Percentiles rank a stretch among this genome's conserved stretches.
Evolutionary conservation across 1,140 invertebrate species (phyloP).

Genomic region (Eciton burchellii): DNA sequence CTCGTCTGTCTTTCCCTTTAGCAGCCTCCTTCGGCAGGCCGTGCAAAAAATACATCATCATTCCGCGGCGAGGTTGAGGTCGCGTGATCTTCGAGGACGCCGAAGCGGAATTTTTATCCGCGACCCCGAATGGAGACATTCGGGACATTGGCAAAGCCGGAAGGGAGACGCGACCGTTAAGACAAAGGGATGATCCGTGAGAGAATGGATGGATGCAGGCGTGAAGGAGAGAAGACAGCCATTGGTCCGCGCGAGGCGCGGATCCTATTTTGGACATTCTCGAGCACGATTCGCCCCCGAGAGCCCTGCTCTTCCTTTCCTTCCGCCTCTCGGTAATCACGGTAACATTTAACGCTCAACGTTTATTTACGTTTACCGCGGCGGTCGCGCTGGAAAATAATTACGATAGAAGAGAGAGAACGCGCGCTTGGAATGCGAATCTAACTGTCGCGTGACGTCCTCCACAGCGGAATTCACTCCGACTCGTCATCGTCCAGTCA

Average conservation of each 20-base stretch:
- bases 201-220: too few relatives aligned
- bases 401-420: not conserved
- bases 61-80: constrained; percentile 10
- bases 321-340: too few relatives aligned
- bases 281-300: too few relatives aligned
- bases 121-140: not conserved
- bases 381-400: not conserved
- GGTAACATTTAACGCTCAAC: too few relatives aligned
- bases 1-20: not conserved
- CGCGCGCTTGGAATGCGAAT: constrained; percentile 14
- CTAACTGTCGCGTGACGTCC: constrained; percentile 37
- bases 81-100: not conserved
- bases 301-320: too few relatives aligned
- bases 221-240: too few relatives aligned
- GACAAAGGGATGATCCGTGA: too few relatives aligned
- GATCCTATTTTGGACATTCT: too few relatives aligned
- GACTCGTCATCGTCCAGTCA: constrained; percentile 56
- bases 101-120: constrained; percentile 2
- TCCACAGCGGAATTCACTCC: constrained; percentile 42
- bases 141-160: too few relatives aligned
- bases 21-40: constrained; percentile 10
- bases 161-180: too few relatives aligned
- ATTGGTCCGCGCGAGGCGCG: too few relatives aligned
- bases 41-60: constrained; percentile 6
- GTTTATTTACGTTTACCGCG: too few relatives aligned